A percentile compares a stretch with the other conserved stretches of the same genome.
These are phyloP conservation scores for Chelonoidis abingdonii DNA, from an alignment of 2,113 vertebrate species.

Conservation along the genomic window DNA sequence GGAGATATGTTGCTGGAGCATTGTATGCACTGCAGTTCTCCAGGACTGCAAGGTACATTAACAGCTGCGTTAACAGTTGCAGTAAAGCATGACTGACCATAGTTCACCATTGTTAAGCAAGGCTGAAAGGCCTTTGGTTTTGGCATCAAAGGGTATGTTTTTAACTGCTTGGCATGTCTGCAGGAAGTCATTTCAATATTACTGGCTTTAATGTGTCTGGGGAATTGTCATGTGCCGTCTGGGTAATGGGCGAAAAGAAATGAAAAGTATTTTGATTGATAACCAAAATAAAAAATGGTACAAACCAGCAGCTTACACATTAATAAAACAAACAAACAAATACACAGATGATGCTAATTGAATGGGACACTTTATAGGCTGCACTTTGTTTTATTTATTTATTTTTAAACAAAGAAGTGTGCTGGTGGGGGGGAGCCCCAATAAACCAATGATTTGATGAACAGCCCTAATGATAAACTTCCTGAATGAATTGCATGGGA, in stretches of 20 bases:
- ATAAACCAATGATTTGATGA: neutral
- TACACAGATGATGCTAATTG: constrained; percentile 31
- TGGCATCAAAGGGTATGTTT: constrained; percentile 62
- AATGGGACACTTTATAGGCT: constrained; percentile 22
- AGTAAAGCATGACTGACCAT: constrained; percentile 55
- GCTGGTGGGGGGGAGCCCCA: accelerated
- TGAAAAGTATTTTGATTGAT: constrained; percentile 51
- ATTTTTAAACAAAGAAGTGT: neutral
- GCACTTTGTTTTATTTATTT: neutral
- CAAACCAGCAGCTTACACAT: constrained; percentile 56
- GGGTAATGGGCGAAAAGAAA: constrained; percentile 24
- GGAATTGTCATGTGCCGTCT: constrained; percentile 39
- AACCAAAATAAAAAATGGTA: constrained; percentile 8
- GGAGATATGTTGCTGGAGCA: constrained; percentile 55
- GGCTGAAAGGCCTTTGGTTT: constrained; percentile 60
- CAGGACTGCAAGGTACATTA: constrained; percentile 56
- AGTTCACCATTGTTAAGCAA: constrained; percentile 52
- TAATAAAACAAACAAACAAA: constrained; percentile 67
- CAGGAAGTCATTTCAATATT: neutral
- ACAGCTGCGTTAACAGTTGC: constrained; percentile 66
- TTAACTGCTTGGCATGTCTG: constrained; percentile 42
- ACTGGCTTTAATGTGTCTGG: constrained; percentile 22
- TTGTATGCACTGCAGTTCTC: constrained; percentile 20
- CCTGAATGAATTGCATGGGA: accelerated
- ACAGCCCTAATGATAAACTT: neutral